Evolutionary conservation across 1,140 invertebrate genomes (phyloP), one percentile per base, ranked within the genome.

Genomic region (Diabrotica virgifera): DNA sequence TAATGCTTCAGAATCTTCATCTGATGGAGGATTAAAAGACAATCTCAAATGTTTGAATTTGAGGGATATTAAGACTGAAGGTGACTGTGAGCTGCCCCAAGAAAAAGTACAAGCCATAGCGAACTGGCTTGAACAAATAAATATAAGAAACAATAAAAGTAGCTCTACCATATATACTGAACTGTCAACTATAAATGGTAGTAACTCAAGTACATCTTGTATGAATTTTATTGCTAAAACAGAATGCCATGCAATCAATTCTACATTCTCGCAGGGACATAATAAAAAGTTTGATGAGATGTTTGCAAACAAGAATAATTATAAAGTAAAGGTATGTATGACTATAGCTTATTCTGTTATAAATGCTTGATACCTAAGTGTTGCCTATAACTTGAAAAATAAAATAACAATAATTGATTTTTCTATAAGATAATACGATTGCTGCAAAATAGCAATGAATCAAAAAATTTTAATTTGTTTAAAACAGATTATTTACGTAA

Each of bases 211-310:
- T 7, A 52, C 52, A 35, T 36, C 11, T 35, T 52, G 52, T 7
- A 52, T 52, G 12, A 51, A 61, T 57, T 65, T 58, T 55, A 59
- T 60, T 38, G 56, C 56, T 54, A 54, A 51, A n/a, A 37, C 8
- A 14, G 69, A 36, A 61, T 57, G 55, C 36, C 36, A 61, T 54
- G 74, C 72, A 62, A 57, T 63, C n/a, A 74, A 67, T 69, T 77
- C 75, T 35, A 77, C 74, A 55, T 65, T 70, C 58, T 37, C 67
- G 12, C 51, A 69, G 35, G 10, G 24, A 35, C 12, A 59, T 36
- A 51, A 12, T 54, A 62, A 63, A 13, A 65, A 69, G 50, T 77
- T 77, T 74, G 72, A 77, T 67, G 66, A 76, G 64, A 68, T 73
- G 52, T 74, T 74, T 70, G 57, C 51, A 35, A 69, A 62, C 4